phyloP scores from a whole-genome alignment of 2,113 vertebrate genomes.

The Paratilapia polleni region DNA sequence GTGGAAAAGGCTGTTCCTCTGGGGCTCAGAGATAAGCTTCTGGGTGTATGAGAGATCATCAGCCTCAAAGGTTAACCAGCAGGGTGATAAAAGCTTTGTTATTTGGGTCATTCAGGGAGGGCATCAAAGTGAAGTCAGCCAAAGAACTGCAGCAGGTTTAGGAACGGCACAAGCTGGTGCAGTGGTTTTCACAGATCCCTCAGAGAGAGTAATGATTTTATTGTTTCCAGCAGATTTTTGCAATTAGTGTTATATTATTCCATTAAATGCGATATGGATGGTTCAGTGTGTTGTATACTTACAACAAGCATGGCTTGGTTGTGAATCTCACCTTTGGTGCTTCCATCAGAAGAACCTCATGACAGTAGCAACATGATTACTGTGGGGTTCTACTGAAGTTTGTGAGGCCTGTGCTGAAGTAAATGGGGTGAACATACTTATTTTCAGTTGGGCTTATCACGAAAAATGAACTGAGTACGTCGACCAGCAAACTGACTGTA shows the following conservation, averaged over 20 bases:
- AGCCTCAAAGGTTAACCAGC: slow-evolving; percentile 70
- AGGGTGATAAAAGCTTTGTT: slow-evolving; percentile 63
- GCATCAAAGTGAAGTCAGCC: slow-evolving; percentile 25
- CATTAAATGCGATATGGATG: neutral
- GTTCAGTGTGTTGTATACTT: neutral
- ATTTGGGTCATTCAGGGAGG: slow-evolving; percentile 57
- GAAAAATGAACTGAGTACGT: no score
- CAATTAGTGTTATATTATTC: neutral
- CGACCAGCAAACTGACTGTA: no score
- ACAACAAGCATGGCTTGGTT: neutral
- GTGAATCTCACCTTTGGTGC: neutral
- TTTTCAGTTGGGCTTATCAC: no score
- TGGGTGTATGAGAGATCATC: slow-evolving; percentile 59
- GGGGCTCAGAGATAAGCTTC: slow-evolving; percentile 57
- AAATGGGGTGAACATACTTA: fast-evolving
- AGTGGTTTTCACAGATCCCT: neutral
- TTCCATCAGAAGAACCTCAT: neutral
- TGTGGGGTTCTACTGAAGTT: neutral
- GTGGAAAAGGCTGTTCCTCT: slow-evolving; percentile 37
- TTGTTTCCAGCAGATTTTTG: neutral
- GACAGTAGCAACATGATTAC: no score
- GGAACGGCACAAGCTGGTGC: neutral
- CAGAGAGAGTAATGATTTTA: neutral
- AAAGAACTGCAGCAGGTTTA: slow-evolving; percentile 9
- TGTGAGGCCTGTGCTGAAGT: neutral